phyloP scores from a whole-genome alignment of 2,797 vertebrate genomes.

The Vipera latastei region DNA sequence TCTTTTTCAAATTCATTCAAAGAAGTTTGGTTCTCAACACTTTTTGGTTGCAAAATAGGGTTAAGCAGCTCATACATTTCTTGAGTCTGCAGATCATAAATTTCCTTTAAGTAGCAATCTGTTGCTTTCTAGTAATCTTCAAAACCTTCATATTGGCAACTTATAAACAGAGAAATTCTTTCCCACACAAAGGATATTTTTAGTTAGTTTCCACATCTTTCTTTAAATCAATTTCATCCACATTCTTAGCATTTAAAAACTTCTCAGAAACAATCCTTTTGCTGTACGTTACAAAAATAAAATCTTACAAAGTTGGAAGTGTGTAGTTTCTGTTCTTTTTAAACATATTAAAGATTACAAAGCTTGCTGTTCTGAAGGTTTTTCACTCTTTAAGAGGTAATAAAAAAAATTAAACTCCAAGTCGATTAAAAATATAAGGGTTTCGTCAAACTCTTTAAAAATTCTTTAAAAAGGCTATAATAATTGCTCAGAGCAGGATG shows the following conservation, averaged over 20 bases:
- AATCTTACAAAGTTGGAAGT: background rate
- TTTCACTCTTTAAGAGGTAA: background rate
- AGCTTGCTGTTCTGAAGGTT: background rate
- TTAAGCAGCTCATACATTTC: background rate
- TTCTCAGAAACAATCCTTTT: background rate
- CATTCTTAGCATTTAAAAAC: background rate
- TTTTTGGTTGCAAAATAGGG: background rate
- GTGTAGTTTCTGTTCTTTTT: background rate
- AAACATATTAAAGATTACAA: background rate
- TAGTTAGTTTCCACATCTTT: background rate
- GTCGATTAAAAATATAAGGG: background rate
- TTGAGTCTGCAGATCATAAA: background rate
- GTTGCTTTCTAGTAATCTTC: background rate
- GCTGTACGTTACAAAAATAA: background rate
- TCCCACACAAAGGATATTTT: background rate
- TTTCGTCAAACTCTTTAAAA: background rate
- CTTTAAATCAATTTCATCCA: background rate
- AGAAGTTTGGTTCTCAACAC: background rate
- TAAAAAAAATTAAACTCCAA: background rate
- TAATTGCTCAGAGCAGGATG: background rate
- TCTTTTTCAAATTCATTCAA: background rate
- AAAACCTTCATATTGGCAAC: background rate
- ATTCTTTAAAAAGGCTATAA: background rate
- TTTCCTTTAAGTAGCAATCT: background rate
- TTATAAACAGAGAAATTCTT: background rate